Evolutionary conservation across 2,113 vertebrate species (phyloP), one percentile per base, ranked within the genome.

Genomic region (Paratilapia polleni): DNA sequence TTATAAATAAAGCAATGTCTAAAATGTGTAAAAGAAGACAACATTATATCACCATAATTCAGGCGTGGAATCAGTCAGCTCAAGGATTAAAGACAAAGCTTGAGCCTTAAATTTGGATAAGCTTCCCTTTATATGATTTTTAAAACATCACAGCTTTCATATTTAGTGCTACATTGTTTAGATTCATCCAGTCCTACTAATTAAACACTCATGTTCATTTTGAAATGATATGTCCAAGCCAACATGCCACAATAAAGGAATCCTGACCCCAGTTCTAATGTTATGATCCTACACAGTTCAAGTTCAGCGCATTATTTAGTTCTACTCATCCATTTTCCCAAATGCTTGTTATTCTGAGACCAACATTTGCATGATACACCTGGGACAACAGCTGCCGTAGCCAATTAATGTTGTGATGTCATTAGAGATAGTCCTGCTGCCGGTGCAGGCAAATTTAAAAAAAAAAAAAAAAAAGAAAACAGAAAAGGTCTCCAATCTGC

Each of bases 291-390:
- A 13, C 7, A 70, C 38, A 70, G 15, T 36, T 54, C 5, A 59
- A 70, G 15, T 36, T 54, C 5, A 59, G 4, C 22, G 10, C 13
- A 68, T 41, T 60, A 24, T 15, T 1, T 26, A 56, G 4, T 12
- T 83, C 1, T 56, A 11, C 41, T 13, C 4, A 43, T 13, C 41
- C 41, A 12, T 43, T 66, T 47, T 17, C n/a, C n/a, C 38, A 43
- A 17, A 8, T 66, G 63, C 38, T 24, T 43, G 38, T 66, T 66
- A 0, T 47, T 26, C 38, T 43, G 0, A 15, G 64, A 68, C 28
- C 28, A 31, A 31, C 1, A 47, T 47, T 31, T 31, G 2, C 4
- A 31, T 38, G 17, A n/a, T 47, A n/a, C 38, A 8, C 34, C 41
- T 38, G 38, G 63, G 36, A 66, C 4, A 49, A 24, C 2, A 0